Base-by-base conservation (phyloP, 2,797 vertebrate genomes). In the Coluber constrictor region DNA sequence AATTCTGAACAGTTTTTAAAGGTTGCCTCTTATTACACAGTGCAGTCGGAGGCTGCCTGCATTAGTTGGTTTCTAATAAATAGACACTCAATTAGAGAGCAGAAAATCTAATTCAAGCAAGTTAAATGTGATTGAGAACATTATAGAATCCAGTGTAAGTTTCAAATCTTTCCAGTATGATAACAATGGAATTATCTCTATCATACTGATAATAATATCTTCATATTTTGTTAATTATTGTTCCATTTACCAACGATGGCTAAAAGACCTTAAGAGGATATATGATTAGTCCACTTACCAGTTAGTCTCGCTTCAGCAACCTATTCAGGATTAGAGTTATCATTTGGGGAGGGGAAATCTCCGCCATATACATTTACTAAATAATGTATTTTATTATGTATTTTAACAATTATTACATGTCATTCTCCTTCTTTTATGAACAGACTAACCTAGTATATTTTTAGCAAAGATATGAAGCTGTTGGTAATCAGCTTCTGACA, bases 301-400 rank as follows among this genome's bases (percentile, higher is more conserved):
- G 7, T 1, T 93, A 0, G 1, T 25, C 4, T 47, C 27, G 43
- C 9, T 91, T 87, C 60, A 1, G 0, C 0, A 1, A 57, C 1
- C 29, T 91, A 54, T 89, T 93, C 13, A 83, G 60, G 11, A 63
- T 43, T 51, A 29, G 90, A 96, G 47, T 83, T 56, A 18, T 60
- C 56, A 83, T 5, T 95, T 70, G 70, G 70, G 16, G n/a, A 66
- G 66, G 6, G 15, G 66, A 16, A n/a, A 20, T 3, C 16, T 74
- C 32, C 16, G 32, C 32, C 32, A 20, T 79, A 79, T 3, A 10
- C 56, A 66, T 3, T 20, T 88, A n/a, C 32, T 51, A 59, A 91
- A 88, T 63, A 3, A 0, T 93, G 0, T 63, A 6, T 1, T 83
- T 91, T 11, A 66, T 5, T 56, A 56, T 16, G 56, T 56, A 56